phyloP scores from a whole-genome alignment of 2,113 vertebrate genomes.

The Paramormyrops kingsleyae region DNA sequence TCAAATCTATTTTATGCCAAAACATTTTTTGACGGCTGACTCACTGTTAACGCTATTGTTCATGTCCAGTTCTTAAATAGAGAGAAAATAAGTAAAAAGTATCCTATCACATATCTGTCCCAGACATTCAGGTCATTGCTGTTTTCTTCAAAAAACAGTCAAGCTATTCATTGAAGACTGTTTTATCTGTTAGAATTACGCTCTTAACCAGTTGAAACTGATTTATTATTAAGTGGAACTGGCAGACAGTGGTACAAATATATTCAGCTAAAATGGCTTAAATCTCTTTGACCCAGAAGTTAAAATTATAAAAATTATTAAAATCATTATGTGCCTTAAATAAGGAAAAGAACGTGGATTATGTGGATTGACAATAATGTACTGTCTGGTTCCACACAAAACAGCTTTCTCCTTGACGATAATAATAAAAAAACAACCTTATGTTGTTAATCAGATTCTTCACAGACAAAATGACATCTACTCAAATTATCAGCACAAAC shows the following conservation, averaged over 20 bases:
- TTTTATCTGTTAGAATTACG: not conserved
- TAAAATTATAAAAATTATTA: constrained; percentile 5
- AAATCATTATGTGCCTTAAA: constrained; percentile 23
- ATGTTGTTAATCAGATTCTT: not conserved
- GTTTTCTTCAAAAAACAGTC: not conserved
- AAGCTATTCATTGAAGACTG: not conserved
- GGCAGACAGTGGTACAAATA: not conserved
- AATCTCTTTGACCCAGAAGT: constrained; percentile 1
- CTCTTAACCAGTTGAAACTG: not conserved
- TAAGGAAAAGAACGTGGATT: constrained; percentile 1
- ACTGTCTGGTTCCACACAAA: constrained; percentile 19
- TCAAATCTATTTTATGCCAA: not conserved
- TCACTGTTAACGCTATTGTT: not conserved
- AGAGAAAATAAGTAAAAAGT: not conserved
- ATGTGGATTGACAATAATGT: constrained; percentile 24
- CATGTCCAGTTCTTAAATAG: not conserved
- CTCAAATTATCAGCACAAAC: not conserved
- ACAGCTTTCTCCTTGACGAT: not conserved
- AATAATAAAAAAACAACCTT: not conserved
- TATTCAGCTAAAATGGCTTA: not conserved
- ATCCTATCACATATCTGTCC: not conserved
- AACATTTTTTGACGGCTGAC: not conserved
- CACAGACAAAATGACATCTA: constrained; percentile 8
- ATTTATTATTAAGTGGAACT: not conserved
- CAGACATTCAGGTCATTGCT: not conserved